Evolutionary conservation across 2,113 vertebrate genomes (phyloP).

Genomic region (Orcinus orca): DNA sequence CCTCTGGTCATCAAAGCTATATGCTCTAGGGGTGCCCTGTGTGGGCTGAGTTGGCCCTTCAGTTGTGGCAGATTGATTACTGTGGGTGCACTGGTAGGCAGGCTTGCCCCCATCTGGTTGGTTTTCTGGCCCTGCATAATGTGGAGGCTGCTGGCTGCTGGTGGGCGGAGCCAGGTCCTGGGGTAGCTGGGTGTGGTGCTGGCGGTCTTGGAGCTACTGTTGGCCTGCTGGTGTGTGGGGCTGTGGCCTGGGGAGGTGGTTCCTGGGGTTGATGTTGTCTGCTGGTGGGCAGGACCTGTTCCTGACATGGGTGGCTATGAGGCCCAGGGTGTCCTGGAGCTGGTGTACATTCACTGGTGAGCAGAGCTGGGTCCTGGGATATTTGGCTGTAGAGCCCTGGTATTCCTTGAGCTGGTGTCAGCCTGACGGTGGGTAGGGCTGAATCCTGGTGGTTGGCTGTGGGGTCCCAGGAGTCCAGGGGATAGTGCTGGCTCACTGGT

Average conservation of each 20-base stretch:
- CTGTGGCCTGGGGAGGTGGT: not conserved
- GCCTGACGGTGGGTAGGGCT: not conserved
- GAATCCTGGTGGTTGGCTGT: not conserved
- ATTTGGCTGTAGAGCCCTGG: not conserved
- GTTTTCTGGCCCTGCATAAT: not conserved
- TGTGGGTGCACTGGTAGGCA: not conserved
- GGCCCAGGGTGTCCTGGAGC: not conserved
- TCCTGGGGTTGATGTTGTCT: not conserved
- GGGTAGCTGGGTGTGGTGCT: not conserved
- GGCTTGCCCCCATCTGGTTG: not conserved
- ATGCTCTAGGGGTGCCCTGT: too few species aligned
- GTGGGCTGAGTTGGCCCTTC: too few species aligned
- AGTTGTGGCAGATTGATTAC: too few species aligned
- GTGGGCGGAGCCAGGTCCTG: not conserved
- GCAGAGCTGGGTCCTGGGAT: not conserved
- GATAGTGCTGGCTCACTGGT: not conserved
- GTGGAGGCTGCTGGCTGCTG: not conserved
- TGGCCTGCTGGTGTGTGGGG: not conserved
- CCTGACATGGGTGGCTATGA: not conserved
- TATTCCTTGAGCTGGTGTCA: not conserved
- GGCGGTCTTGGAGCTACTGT: not conserved
- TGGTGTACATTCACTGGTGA: not conserved
- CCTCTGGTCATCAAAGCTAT: too few species aligned
- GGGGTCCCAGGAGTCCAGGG: not conserved
- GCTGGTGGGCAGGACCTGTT: not conserved